A percentile compares a stretch with the other conserved stretches of the same genome.
These are phyloP conservation scores for Cremastinae sp. DNA, from an alignment of 2,888 invertebrate genomes.

Conservation along the genomic window DNA sequence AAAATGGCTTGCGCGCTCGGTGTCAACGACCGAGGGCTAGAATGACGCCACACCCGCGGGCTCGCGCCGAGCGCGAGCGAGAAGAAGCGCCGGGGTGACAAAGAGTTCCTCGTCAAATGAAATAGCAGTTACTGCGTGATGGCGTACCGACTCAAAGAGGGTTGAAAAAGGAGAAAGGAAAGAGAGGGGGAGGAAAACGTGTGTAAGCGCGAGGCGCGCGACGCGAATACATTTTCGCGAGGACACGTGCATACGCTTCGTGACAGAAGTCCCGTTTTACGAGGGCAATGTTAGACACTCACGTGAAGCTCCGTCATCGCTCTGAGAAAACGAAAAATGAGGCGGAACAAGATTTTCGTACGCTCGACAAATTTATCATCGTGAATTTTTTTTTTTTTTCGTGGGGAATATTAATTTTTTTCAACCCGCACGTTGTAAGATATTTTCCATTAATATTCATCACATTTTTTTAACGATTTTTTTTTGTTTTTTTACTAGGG, in stretches of 20 bases:
- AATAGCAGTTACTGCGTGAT: constrained; percentile 56
- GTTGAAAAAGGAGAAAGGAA: constrained; percentile 18
- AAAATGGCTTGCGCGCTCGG: constrained; percentile 24
- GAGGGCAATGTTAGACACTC: constrained; percentile 48
- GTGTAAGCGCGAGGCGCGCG: constrained; percentile 6
- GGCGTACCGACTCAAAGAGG: constrained; percentile 12
- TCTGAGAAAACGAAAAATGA: not conserved
- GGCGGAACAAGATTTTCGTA: constrained; percentile 8
- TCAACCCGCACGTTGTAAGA: too few relatives aligned
- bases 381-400: too few relatives aligned
- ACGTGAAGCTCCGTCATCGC: constrained; percentile 51
- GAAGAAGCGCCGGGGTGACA: constrained; percentile 57
- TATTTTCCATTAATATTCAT: too few relatives aligned
- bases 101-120: constrained; percentile 57
- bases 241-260: constrained; percentile 3
- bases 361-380: too few relatives aligned
- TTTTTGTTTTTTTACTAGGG: constrained; percentile 31
- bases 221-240: not conserved
- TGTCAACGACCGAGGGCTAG: constrained; percentile 50
- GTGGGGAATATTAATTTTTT: too few relatives aligned
- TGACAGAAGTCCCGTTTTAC: constrained; percentile 30
- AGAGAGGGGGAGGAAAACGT: constrained; percentile 19
- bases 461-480: not conserved
- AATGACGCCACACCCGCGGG: constrained; percentile 53
- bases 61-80: constrained; percentile 27